Base-by-base conservation (phyloP, 2,888 invertebrate species). In the Trissolcus japonicus region DNA sequence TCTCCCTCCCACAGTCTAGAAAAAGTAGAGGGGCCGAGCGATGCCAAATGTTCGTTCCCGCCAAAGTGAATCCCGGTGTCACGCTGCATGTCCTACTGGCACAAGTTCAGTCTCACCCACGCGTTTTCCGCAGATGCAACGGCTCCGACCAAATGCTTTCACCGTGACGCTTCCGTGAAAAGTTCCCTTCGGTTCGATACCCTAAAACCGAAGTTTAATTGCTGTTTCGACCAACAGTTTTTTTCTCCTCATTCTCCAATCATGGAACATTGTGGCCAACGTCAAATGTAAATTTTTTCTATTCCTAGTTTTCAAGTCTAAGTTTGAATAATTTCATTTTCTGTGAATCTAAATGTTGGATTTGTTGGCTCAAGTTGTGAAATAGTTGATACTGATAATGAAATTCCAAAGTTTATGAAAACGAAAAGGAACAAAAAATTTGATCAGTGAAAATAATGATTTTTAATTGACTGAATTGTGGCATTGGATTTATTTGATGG, bases 41-140 rank as follows among this genome's bases (percentile, higher is more conserved):
- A 40, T n/a, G 29, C 69, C 69, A 62, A 69, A 62, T 62, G 62
- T 55, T 69, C 46, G 46, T 72, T 65, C 63, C 72, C 72, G 72
- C 63, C 72, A 72, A 72, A 72, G 50, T 62, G 62, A 62, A 62
- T 56, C 51, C 53, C 50, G 41, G 54, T 50, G 66, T 66, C 56
- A 57, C 55, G 48, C 40, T 56, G 65, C 55, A 53, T 55, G 16
- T 54, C 29, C 16, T 29, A 13, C 7, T 29, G 40, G 6, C 51
- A 25, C 51, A 57, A 62, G 56, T 62, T 72, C 72, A 72, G 63
- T 72, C 54, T 63, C 72, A 54, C 72, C 72, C 72, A 72, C 72
- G 72, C 72, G 54, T 63, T 65, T 72, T 72, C 63, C 59, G 48
- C 65, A 59, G 72, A 65, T 65, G 59, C 72, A 65, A 13, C 35